Evolutionary conservation across 2,888 invertebrate genomes (phyloP).

Genomic region (Scaptodrosophila latifasciaeformis): DNA sequence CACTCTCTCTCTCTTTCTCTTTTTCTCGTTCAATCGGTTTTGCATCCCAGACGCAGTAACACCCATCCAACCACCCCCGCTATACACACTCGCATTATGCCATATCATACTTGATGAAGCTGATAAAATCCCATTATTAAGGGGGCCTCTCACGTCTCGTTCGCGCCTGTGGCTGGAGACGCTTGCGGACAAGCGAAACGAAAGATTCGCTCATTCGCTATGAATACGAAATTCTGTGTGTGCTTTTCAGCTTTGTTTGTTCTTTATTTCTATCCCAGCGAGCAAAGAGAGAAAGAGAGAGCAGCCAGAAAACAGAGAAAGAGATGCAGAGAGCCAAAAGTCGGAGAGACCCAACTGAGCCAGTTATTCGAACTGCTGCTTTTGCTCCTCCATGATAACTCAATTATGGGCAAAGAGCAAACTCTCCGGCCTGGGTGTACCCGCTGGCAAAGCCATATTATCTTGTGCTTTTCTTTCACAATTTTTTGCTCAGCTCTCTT

Average conservation of each 20-base stretch:
- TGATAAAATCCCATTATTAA: slow-evolving; percentile 76
- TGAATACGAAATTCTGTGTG: slow-evolving; percentile 71
- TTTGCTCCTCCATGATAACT: slow-evolving; percentile 48
- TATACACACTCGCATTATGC: slow-evolving; percentile 64
- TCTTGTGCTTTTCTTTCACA: slow-evolving; percentile 30
- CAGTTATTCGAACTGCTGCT: no score
- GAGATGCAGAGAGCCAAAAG: slow-evolving; percentile 2
- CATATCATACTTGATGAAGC: slow-evolving; percentile 75
- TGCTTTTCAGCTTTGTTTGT: no score
- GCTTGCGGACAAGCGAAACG: slow-evolving; percentile 70
- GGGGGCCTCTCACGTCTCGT: slow-evolving; percentile 68
- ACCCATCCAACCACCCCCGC: slow-evolving; percentile 5
- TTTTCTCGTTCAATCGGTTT: no score
- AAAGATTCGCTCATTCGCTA: slow-evolving; percentile 74
- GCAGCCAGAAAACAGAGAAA: slow-evolving; percentile 6
- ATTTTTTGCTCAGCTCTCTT: slow-evolving; percentile 5
- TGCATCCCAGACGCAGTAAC: background rate
- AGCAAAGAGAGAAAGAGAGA: slow-evolving; percentile 13
- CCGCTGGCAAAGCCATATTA: background rate
- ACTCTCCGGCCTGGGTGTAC: no score
- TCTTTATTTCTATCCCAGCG: no score
- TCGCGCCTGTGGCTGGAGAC: slow-evolving; percentile 51
- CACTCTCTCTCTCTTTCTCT: background rate
- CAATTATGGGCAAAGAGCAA: slow-evolving; percentile 38
- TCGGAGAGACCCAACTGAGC: slow-evolving; percentile 1